A percentile compares a stretch with the other conserved stretches of the same genome.
Evolutionary conservation across 2,113 vertebrate genomes (phyloP).

Genomic region (Erpornis zantholeuca): DNA sequence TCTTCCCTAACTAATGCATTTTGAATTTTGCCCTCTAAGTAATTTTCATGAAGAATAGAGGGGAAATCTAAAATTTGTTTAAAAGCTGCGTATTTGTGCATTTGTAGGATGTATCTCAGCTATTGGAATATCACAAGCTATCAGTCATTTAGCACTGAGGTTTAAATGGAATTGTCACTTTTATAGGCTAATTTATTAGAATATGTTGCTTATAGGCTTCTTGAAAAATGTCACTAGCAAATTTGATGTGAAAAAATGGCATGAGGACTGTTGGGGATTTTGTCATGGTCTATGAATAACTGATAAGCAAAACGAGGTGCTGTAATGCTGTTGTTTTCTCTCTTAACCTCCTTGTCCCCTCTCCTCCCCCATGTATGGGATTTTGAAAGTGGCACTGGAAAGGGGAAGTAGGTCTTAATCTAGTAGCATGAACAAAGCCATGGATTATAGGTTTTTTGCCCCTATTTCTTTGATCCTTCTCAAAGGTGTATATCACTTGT

Average conservation of each 20-base stretch:
- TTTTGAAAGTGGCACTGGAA: neutral
- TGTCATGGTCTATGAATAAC: neutral
- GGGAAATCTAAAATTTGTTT: neutral
- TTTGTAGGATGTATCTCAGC: neutral
- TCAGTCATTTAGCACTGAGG: neutral
- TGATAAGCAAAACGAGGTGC: neutral
- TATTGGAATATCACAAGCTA: neutral
- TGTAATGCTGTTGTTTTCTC: neutral
- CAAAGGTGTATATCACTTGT: neutral
- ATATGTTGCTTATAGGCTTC: neutral
- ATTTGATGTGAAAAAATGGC: neutral
- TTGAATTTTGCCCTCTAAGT: neutral
- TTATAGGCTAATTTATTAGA: constrained; percentile 9
- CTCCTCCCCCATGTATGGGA: neutral
- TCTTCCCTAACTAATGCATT: neutral
- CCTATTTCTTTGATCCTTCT: neutral
- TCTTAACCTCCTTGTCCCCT: neutral
- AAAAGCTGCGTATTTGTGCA: neutral
- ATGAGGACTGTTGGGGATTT: neutral
- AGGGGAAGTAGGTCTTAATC: neutral
- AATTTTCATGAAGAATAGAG: neutral
- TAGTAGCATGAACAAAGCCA: neutral
- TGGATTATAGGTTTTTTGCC: neutral
- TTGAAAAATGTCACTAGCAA: neutral
- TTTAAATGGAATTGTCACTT: neutral